A percentile compares a stretch with the other conserved stretches of the same genome.
Evolutionary conservation across 2,888 invertebrate species (phyloP).

Genomic region (Aelia acuminata): DNA sequence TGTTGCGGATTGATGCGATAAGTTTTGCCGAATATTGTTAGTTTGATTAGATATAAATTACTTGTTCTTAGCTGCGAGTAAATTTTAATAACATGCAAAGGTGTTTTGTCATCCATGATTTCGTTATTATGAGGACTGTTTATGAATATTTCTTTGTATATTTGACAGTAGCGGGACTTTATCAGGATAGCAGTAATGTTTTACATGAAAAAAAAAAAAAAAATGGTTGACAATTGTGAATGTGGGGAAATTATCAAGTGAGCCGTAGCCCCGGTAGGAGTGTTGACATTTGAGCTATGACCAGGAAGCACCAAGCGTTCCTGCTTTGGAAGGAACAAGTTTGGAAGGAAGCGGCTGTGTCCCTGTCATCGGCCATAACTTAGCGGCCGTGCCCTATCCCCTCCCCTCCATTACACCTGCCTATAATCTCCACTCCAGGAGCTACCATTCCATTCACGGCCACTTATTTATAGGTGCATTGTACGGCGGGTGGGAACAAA

Average conservation of each 20-base stretch:
- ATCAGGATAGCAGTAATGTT: conserved; percentile 18
- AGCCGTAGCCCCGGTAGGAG: neutral
- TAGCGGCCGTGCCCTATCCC: neutral
- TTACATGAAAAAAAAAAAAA: neutral
- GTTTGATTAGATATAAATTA: too few relatives aligned
- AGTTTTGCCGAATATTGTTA: too few relatives aligned
- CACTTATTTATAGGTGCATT: neutral
- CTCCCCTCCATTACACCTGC: conserved; percentile 18
- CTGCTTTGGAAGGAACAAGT: neutral
- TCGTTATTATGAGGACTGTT: too few relatives aligned
- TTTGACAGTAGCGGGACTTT: too few relatives aligned
- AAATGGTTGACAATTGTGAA: neutral
- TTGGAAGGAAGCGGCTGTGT: conserved; percentile 3
- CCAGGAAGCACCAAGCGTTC: neutral
- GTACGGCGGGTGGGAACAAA: too few relatives aligned
- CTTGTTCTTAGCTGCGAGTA: too few relatives aligned
- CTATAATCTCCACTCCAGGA: neutral
- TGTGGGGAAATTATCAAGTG: neutral
- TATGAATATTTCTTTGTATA: too few relatives aligned
- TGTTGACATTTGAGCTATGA: conserved; percentile 31
- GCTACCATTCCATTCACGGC: neutral
- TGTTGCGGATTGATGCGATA: too few relatives aligned
- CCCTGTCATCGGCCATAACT: conserved; percentile 21
- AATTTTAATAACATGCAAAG: too few relatives aligned
- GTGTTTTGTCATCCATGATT: too few relatives aligned